phyloP scores from a whole-genome alignment of 2,888 invertebrate genomes.

The Thecophora atra region DNA sequence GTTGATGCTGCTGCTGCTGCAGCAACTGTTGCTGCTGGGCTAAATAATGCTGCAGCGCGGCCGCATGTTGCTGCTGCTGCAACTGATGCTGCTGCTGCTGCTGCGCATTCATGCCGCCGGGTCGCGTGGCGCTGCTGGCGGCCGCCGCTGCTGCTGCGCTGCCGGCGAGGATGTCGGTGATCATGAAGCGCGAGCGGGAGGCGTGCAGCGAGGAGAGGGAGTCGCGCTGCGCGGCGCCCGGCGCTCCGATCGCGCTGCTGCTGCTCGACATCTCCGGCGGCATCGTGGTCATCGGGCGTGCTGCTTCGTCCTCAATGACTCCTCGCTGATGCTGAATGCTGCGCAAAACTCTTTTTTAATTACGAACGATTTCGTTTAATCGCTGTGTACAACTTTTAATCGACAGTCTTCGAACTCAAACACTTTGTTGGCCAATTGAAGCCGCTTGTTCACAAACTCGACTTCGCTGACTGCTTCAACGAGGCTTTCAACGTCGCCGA shows the following conservation, averaged over 20 bases:
- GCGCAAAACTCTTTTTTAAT: not conserved
- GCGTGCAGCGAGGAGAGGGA: conserved; percentile 72
- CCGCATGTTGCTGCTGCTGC: conserved; percentile 46
- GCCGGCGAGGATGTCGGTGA: conserved; percentile 84
- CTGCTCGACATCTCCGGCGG: conserved; percentile 62
- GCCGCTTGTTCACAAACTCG: conserved; percentile 7
- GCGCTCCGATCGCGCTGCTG: conserved; percentile 46
- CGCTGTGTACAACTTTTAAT: not conserved
- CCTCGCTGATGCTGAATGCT: conserved; percentile 23
- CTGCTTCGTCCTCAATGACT: not conserved
- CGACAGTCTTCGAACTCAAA: not conserved
- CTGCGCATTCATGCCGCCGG: conserved; percentile 43
- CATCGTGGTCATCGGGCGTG: conserved; percentile 60
- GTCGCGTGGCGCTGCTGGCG: no score
- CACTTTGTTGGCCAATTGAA: not conserved
- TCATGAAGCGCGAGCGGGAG: conserved; percentile 86
- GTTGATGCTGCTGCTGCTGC: conserved; percentile 51
- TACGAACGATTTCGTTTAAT: not conserved
- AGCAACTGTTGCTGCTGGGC: conserved; percentile 59
- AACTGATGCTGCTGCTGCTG: conserved; percentile 46
- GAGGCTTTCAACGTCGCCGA: conserved; percentile 24
- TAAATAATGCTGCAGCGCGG: conserved; percentile 54
- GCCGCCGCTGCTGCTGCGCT: conserved; percentile 67
- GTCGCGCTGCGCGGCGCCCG: conserved; percentile 51
- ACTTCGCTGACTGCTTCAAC: not conserved